These are phyloP conservation scores for Rhynchonema sp. DNA, from an alignment of 2,888 invertebrate genomes.

Conservation along the genomic window DNA sequence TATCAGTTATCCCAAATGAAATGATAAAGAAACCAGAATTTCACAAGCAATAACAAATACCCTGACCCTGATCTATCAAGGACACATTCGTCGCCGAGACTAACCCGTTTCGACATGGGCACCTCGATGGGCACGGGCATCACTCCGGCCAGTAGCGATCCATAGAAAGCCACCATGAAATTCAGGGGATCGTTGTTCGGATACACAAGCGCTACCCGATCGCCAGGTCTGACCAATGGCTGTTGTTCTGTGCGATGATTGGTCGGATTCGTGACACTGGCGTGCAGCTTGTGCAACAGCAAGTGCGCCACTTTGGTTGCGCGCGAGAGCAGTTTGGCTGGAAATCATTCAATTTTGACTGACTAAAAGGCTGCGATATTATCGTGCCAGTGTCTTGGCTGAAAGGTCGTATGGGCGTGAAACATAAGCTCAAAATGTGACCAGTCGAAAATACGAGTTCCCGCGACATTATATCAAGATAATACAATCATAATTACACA, in stretches of 20 bases:
- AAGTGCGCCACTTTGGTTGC: constrained; percentile 93
- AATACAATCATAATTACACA: no score
- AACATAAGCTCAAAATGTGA: no score
- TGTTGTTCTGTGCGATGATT: constrained; percentile 8
- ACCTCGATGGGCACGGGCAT: constrained; percentile 97
- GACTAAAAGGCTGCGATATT: no score
- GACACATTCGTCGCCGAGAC: no score
- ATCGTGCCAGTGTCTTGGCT: no score
- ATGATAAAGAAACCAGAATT: not conserved
- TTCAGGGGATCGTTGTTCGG: constrained; percentile 97
- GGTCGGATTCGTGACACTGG: not conserved
- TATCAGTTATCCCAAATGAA: not conserved
- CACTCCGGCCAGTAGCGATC: constrained; percentile 87
- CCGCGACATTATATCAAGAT: no score
- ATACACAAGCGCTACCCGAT: constrained; percentile 78
- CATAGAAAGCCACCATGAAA: constrained; percentile 94
- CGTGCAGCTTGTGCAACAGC: constrained; percentile 59
- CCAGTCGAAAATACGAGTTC: no score
- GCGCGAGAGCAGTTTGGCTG: constrained; percentile 78
- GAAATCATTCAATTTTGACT: no score
- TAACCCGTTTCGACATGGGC: constrained; percentile 69
- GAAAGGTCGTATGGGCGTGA: no score
- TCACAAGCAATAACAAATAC: not conserved
- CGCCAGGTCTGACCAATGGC: constrained; percentile 64
- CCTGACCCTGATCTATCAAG: not conserved